Evolutionary conservation across 2,113 vertebrate genomes (phyloP).

Genomic region (Himantopus leucocephalus): DNA sequence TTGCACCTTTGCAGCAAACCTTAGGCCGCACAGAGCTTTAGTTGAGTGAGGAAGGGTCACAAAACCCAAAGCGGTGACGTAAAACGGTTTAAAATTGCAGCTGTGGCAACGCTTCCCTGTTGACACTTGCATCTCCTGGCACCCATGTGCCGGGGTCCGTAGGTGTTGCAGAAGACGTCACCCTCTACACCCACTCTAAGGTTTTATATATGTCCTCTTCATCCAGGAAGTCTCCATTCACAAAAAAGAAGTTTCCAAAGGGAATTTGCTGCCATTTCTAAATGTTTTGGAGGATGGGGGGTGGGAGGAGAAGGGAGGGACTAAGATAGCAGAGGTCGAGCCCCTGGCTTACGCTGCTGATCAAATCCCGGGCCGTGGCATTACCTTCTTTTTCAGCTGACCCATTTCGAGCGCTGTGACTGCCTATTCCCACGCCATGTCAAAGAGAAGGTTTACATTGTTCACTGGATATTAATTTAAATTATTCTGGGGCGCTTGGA

Average conservation of each 20-base stretch:
- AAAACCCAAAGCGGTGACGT: neutral
- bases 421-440: slow-evolving; percentile 67
- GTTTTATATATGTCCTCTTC: neutral
- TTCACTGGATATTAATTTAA: slow-evolving; percentile 73
- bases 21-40: neutral
- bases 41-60: neutral
- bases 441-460: slow-evolving; percentile 64
- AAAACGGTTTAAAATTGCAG: neutral
- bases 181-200: accelerated
- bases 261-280: neutral
- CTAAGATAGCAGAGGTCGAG: slow-evolving; percentile 38
- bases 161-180: accelerated
- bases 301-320: neutral
- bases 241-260: neutral
- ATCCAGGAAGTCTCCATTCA: neutral
- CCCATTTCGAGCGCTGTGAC: neutral
- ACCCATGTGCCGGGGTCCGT: accelerated
- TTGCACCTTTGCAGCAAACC: neutral
- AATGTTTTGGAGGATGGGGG: neutral
- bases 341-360: neutral
- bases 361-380: neutral
- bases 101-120: neutral
- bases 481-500: slow-evolving; percentile 56
- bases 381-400: slow-evolving; percentile 26
- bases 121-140: neutral